These are phyloP conservation scores for Zoanthus sociatus DNA, from an alignment of 92 coral and sea anemone species.

Conservation along the genomic window DNA sequence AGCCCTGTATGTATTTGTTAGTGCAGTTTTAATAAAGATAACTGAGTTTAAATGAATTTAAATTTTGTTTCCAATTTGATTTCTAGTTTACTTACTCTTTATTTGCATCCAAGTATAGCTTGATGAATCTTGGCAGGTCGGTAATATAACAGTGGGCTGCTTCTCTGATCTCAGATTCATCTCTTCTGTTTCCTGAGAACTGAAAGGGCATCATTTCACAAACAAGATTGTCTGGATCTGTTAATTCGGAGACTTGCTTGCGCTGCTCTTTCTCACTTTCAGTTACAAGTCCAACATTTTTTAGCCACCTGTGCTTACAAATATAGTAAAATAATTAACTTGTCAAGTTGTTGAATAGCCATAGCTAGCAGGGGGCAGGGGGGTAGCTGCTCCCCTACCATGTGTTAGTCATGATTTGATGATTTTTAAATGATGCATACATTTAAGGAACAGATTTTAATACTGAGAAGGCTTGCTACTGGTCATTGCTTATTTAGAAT, in stretches of 20 bases:
- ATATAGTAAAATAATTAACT: not conserved
- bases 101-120: conserved; percentile 36
- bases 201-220: conserved; percentile 52
- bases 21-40: not conserved
- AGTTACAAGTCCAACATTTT: not conserved
- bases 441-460: not conserved
- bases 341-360: not conserved
- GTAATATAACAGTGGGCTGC: conserved; percentile 1
- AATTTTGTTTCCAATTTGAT: not conserved
- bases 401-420: not conserved
- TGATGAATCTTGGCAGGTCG: conserved; percentile 1
- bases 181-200: conserved; percentile 11
- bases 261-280: conserved; percentile 5
- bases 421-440: not conserved
- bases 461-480: not conserved
- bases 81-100: conserved; percentile 25
- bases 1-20: not conserved
- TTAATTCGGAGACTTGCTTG: not conserved
- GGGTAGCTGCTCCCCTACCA: no score
- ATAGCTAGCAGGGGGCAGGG: no score
- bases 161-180: conserved; percentile 16
- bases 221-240: conserved; percentile 36
- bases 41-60: not conserved
- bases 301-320: conserved; percentile 11
- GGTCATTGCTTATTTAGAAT: not conserved